Evolutionary conservation across 2,797 vertebrate genomes (phyloP).

Genomic region (Thalassophryne amazonica): DNA sequence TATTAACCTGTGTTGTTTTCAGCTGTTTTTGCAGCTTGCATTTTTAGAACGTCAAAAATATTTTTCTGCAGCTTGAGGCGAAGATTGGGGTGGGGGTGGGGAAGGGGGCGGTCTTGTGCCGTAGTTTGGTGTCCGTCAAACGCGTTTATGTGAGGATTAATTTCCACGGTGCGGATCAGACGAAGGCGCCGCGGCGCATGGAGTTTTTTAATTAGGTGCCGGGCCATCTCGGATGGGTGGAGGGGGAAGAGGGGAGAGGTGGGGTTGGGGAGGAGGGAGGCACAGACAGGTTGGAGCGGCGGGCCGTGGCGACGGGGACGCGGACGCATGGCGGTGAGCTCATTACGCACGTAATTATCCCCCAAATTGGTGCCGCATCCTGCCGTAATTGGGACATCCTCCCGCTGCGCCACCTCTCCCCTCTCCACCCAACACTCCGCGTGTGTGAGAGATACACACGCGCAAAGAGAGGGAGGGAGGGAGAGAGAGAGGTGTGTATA

Average conservation of each 20-base stretch:
- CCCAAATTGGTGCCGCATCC: conserved; percentile 97
- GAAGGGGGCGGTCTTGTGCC: conserved; percentile 6
- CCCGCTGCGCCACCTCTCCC: conserved; percentile 84
- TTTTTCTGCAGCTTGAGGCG: no score
- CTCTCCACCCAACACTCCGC: no score
- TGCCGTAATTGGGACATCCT: conserved; percentile 93
- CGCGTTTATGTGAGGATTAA: conserved; percentile 96
- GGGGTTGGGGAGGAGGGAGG: background rate
- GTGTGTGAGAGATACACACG: background rate
- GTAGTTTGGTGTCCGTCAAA: conserved; percentile 77
- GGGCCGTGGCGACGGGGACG: conserved; percentile 89
- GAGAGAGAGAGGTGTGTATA: conserved; percentile 6
- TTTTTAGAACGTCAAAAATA: no score
- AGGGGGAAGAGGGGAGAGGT: conserved; percentile 71
- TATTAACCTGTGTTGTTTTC: conserved; percentile 2
- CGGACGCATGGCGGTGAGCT: conserved; percentile 90
- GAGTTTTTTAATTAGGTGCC: conserved; percentile 96
- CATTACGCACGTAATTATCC: conserved; percentile 98
- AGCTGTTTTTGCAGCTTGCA: background rate
- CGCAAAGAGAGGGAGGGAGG: background rate
- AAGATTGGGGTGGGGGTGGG: no score
- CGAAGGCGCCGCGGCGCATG: conserved; percentile 90
- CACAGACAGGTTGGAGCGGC: conserved; percentile 45
- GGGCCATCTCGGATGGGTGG: conserved; percentile 87
- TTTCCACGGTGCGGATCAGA: conserved; percentile 96